A percentile compares a stretch with the other conserved stretches of the same genome.
These are phyloP conservation scores for Conomelus anceps DNA, from an alignment of 2,888 invertebrate genomes.

Conservation along the genomic window DNA sequence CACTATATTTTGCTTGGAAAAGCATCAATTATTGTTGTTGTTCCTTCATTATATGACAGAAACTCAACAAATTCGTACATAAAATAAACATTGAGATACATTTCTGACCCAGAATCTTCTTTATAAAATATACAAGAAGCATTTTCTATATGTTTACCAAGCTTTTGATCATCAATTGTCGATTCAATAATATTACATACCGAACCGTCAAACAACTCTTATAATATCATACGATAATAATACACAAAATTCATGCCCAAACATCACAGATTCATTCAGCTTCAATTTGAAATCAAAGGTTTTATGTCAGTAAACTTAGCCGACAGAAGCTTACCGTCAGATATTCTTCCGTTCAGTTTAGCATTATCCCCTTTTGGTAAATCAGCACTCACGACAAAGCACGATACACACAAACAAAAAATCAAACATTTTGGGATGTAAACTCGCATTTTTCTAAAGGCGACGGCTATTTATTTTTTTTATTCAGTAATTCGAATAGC, in stretches of 20 bases:
- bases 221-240: not conserved
- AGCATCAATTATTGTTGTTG: too few relatives aligned
- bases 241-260: not conserved
- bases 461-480: not conserved
- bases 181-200: not conserved
- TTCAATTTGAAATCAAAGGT: not conserved
- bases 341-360: not conserved
- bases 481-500: not conserved
- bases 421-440: not conserved
- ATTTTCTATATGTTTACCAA: not conserved
- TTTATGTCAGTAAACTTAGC: not conserved
- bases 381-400: not conserved
- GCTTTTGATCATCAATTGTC: not conserved
- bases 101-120: not conserved
- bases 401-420: not conserved
- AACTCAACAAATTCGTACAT: too few relatives aligned
- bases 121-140: not conserved
- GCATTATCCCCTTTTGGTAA: not conserved
- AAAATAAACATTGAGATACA: too few relatives aligned
- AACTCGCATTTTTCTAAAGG: not conserved
- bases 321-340: not conserved
- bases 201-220: not conserved
- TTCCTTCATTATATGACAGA: too few relatives aligned
- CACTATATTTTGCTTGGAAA: too few relatives aligned
- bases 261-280: not conserved